phyloP scores from a whole-genome alignment of 2,888 invertebrate genomes.

The Agrilus mali region DNA sequence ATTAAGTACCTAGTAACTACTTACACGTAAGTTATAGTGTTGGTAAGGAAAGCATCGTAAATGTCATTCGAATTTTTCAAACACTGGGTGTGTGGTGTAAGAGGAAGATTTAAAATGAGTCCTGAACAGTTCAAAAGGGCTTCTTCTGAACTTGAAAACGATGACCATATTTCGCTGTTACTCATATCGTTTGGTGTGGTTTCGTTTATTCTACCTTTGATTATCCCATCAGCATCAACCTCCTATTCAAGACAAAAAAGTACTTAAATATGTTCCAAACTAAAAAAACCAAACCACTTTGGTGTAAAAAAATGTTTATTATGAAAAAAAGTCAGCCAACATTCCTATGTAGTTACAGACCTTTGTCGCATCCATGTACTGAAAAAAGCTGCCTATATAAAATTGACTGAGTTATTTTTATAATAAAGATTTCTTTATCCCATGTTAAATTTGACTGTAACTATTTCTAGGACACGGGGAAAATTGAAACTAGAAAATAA shows the following conservation, averaged over 20 bases:
- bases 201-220: conserved; percentile 44
- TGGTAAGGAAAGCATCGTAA: conserved; percentile 40
- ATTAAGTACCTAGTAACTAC: conserved; percentile 9
- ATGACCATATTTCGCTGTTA: conserved; percentile 70
- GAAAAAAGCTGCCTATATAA: too few relatives aligned
- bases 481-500: too few relatives aligned
- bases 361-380: too few relatives aligned
- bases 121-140: conserved; percentile 62
- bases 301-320: too few relatives aligned
- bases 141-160: conserved; percentile 70
- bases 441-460: too few relatives aligned
- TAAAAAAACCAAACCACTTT: too few relatives aligned
- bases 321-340: too few relatives aligned
- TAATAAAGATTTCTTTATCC: too few relatives aligned
- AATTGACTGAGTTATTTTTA: too few relatives aligned
- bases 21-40: conserved; percentile 57
- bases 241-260: conserved; percentile 30
- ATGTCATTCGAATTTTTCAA: conserved; percentile 32
- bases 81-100: conserved; percentile 52
- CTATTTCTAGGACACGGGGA: too few relatives aligned
- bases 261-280: too few relatives aligned
- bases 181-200: conserved; percentile 56
- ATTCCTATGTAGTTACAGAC: too few relatives aligned
- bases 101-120: conserved; percentile 55
- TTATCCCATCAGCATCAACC: conserved; percentile 44